These are phyloP conservation scores for Lochmaea capreae DNA, from an alignment of 2,888 invertebrate species.

Conservation along the genomic window DNA sequence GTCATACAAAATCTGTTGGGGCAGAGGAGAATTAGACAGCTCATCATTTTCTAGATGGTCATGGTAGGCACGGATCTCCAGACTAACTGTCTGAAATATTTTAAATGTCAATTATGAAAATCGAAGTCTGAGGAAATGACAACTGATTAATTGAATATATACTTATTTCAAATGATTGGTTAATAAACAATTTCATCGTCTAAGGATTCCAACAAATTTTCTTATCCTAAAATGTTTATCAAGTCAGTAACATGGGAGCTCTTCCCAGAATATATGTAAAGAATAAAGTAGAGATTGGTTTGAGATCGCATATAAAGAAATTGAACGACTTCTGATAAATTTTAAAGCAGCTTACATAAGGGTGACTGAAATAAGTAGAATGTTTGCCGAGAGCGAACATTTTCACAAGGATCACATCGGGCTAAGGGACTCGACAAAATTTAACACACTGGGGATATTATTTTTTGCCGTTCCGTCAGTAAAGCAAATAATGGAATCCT, in stretches of 20 bases:
- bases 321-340: conserved; percentile 40
- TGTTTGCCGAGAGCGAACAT: conserved; percentile 35
- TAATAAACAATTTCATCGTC: not conserved
- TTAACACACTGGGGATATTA: conserved; percentile 10
- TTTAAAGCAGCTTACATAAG: conserved; percentile 33
- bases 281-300: conserved; percentile 9
- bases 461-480: not conserved
- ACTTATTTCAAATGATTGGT: not conserved
- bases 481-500: no score
- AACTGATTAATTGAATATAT: no score
- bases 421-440: conserved; percentile 9
- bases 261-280: conserved; percentile 12
- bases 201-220: not conserved
- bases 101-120: no score
- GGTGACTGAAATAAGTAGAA: conserved; percentile 31
- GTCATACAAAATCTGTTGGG: no score
- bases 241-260: not conserved
- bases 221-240: conserved; percentile 1
- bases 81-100: no score
- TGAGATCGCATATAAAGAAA: conserved; percentile 33
- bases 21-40: no score
- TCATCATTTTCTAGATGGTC: no score
- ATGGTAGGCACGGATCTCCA: no score
- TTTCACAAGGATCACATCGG: conserved; percentile 26
- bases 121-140: no score